Conservation (phyloP, 2,113 vertebrate genomes). For the Seriola aureovittata region DNA sequence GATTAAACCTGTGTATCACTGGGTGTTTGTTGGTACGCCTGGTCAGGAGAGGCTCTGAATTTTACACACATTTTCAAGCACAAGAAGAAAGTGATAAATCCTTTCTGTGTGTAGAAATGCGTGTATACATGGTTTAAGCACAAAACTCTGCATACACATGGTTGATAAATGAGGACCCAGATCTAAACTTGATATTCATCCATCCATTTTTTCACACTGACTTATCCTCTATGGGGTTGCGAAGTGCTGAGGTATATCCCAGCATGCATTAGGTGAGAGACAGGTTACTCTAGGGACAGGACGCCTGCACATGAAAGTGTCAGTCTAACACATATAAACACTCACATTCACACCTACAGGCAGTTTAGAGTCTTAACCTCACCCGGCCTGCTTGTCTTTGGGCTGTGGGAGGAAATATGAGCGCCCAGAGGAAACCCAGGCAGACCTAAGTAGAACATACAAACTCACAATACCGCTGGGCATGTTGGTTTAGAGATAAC, state of each 20-base stretch:
- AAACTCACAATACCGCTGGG: neutral
- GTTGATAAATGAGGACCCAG: neutral
- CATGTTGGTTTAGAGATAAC: neutral
- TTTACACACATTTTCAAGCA: neutral
- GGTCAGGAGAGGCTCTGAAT: neutral
- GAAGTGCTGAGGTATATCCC: neutral
- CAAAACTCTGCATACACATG: neutral
- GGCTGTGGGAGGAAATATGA: neutral
- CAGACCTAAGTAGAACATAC: neutral
- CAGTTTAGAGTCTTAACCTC: neutral
- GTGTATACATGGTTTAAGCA: neutral
- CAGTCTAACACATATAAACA: neutral
- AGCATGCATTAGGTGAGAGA: neutral
- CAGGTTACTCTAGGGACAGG: neutral
- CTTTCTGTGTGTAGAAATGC: neutral
- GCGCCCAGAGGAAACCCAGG: neutral
- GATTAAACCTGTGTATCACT: neutral
- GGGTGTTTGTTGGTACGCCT: neutral
- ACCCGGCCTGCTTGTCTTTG: neutral
- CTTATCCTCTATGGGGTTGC: neutral
- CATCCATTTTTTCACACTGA: constrained; percentile 10
- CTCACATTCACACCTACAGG: constrained; percentile 2
- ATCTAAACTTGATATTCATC: neutral
- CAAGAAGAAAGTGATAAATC: neutral
- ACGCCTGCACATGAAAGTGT: neutral